These are phyloP conservation scores for Pentamera pediparva DNA, from an alignment of 53 echinoderm and acorn worm genomes.

Conservation along the genomic window DNA sequence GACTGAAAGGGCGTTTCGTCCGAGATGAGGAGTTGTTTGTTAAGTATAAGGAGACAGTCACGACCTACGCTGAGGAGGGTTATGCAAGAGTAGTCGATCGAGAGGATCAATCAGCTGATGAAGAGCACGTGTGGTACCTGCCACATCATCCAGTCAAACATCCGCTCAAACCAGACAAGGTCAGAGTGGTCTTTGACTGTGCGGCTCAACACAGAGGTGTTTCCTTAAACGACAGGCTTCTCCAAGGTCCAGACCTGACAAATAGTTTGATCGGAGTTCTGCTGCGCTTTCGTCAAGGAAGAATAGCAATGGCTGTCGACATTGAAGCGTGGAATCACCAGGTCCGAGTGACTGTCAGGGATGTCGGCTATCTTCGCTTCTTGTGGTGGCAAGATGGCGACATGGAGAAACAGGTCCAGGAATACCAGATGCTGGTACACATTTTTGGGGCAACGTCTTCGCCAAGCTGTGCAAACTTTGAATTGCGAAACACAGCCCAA, in stretches of 20 bases:
- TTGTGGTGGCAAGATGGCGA: constrained; percentile 53
- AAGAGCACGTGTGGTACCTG: background rate
- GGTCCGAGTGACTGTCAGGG: constrained; percentile 20
- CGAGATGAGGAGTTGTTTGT: constrained; percentile 22
- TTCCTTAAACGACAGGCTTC: constrained; percentile 4
- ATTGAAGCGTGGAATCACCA: constrained; percentile 40
- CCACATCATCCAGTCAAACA: background rate
- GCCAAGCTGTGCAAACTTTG: constrained; percentile 38
- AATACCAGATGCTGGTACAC: constrained; percentile 38
- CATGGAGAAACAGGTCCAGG: background rate
- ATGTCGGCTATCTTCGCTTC: constrained; percentile 43
- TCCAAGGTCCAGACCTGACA: constrained; percentile 56
- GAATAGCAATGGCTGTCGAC: constrained; percentile 35
- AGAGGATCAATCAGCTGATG: background rate
- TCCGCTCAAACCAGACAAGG: background rate
- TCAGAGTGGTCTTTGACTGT: background rate
- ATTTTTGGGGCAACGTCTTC: constrained; percentile 43
- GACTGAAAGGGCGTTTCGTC: constrained; percentile 30
- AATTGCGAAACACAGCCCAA: constrained; percentile 25
- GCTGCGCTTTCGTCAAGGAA: constrained; percentile 33
- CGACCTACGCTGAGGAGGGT: constrained; percentile 32
- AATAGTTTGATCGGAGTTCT: constrained; percentile 52
- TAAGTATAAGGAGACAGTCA: constrained; percentile 36
- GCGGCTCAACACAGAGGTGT: background rate
- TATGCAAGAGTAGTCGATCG: constrained; percentile 22